These are phyloP conservation scores for Platyrinchus mystaceus DNA, from an alignment of 2,797 vertebrate species.

Conservation along the genomic window DNA sequence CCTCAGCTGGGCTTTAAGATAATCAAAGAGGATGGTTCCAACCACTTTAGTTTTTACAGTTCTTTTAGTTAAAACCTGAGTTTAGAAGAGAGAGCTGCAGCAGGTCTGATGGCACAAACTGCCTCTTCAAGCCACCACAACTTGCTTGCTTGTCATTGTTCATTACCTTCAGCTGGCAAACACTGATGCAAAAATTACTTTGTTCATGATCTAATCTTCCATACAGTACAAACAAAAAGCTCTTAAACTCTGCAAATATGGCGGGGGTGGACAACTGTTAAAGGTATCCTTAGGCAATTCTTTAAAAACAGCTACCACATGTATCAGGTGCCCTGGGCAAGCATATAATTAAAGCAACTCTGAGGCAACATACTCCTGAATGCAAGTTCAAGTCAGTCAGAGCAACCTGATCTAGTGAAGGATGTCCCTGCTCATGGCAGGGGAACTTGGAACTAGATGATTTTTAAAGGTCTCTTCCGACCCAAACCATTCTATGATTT, in stretches of 20 bases:
- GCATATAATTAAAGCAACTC: background rate
- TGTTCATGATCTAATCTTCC: background rate
- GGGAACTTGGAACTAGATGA: background rate
- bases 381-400: background rate
- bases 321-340: background rate
- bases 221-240: background rate
- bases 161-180: background rate
- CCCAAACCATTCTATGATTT: background rate
- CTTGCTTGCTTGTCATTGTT: background rate
- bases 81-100: background rate
- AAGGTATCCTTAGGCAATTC: background rate
- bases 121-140: background rate
- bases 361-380: background rate
- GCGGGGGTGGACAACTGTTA: background rate
- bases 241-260: background rate
- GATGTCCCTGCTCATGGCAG: background rate
- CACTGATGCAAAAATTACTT: background rate
- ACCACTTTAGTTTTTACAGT: background rate
- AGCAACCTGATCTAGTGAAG: background rate
- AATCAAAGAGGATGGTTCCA: background rate
- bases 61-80: background rate
- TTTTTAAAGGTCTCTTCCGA: background rate
- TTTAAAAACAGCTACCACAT: background rate
- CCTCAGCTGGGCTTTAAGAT: background rate
- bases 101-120: background rate